Conservation (phyloP, 2,888 invertebrate species). For the Parascotia fuliginaria region DNA sequence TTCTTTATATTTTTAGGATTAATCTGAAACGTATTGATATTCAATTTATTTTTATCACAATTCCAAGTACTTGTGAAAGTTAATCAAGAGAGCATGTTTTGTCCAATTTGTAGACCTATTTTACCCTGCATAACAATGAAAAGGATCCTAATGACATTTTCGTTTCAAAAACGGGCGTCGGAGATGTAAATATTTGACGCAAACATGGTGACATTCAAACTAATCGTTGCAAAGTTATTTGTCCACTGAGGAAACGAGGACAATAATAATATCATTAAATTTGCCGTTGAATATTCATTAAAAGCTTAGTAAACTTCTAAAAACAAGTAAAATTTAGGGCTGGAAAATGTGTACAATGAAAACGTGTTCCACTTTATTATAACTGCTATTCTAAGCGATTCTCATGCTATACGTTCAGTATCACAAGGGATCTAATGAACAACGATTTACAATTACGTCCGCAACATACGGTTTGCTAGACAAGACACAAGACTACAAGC, state of each 20-base stretch:
- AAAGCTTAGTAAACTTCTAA: not conserved
- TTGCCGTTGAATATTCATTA: not conserved
- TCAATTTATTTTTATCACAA: slow-evolving; percentile 70
- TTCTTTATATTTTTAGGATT: slow-evolving; percentile 21
- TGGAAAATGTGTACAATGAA: not conserved
- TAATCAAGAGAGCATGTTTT: slow-evolving; percentile 76
- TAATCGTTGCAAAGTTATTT: slow-evolving; percentile 27
- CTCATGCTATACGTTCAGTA: too few species aligned
- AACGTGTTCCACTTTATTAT: too few species aligned
- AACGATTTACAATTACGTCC: too few species aligned
- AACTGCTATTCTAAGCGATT: too few species aligned
- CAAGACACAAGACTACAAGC: too few species aligned
- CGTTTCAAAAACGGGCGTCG: slow-evolving; percentile 58
- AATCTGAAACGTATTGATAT: slow-evolving; percentile 46
- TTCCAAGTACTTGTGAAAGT: slow-evolving; percentile 63
- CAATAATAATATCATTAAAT: not conserved
- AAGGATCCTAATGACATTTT: slow-evolving; percentile 61
- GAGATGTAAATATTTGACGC: slow-evolving; percentile 34
- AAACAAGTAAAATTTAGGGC: not conserved
- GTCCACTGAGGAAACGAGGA: not conserved
- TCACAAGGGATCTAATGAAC: too few species aligned
- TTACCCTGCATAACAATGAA: slow-evolving; percentile 73
- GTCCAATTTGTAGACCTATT: slow-evolving; percentile 73
- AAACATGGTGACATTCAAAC: slow-evolving; percentile 22
- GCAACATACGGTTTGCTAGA: too few species aligned